A percentile compares a stretch with the other conserved stretches of the same genome.
Evolutionary conservation across 2,888 invertebrate species (phyloP).

Genomic region (Spodoptera exigua): DNA sequence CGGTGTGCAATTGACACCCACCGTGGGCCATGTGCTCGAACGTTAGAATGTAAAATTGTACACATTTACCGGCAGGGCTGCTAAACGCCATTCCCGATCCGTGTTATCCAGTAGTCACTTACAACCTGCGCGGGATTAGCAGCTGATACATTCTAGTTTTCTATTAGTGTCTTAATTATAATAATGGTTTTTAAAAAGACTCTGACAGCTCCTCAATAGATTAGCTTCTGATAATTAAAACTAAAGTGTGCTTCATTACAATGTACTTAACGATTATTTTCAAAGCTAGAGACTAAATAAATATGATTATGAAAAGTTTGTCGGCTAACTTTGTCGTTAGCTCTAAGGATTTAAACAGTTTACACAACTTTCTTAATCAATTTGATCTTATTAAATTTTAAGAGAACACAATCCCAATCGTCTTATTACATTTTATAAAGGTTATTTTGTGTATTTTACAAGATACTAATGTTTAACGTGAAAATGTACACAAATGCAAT

Average conservation of each 20-base stretch:
- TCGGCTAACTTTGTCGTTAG: constrained; percentile 9
- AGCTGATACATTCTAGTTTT: constrained; percentile 35
- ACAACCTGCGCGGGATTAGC: constrained; percentile 35
- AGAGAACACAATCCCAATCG: no score
- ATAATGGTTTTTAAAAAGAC: constrained; percentile 5
- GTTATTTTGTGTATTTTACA: no score
- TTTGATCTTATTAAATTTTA: background rate
- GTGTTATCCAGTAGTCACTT: constrained; percentile 6
- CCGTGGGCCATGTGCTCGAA: background rate
- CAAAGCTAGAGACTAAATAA: constrained; percentile 9
- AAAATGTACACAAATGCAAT: no score
- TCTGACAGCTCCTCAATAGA: constrained; percentile 11
- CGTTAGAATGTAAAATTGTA: constrained; percentile 5
- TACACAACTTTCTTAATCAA: background rate
- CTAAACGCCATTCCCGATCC: constrained; percentile 1
- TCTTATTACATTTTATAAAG: no score
- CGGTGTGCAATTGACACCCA: constrained; percentile 5
- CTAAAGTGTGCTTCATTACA: no score
- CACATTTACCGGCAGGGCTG: constrained; percentile 8
- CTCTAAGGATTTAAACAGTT: constrained; percentile 10
- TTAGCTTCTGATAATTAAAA: background rate
- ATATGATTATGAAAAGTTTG: constrained; percentile 15
- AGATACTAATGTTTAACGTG: no score
- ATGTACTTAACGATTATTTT: constrained; percentile 4
- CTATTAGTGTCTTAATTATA: constrained; percentile 17